Evolutionary conservation across 2,113 vertebrate genomes (phyloP).

Genomic region (Pygoscelis antarcticus): DNA sequence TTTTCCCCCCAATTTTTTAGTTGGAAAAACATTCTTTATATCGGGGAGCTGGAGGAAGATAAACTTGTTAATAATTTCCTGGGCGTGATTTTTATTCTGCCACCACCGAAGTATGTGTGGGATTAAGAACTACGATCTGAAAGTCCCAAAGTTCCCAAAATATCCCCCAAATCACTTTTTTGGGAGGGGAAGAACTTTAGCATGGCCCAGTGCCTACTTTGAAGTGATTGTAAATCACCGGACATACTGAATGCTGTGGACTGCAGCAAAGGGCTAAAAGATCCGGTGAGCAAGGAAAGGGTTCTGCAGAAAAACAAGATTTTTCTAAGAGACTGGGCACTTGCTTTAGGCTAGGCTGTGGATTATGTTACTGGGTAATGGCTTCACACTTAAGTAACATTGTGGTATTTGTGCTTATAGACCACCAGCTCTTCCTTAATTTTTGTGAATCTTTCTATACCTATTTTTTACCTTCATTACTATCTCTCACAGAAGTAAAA

Average conservation of each 20-base stretch:
- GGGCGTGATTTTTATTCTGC: neutral
- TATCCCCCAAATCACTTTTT: neutral
- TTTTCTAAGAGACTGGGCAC: neutral
- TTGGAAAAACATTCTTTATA: neutral
- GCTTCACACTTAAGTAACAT: neutral
- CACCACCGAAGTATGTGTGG: neutral
- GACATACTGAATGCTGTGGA: neutral
- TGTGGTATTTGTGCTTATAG: neutral
- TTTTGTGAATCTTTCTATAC: neutral
- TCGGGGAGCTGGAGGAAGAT: neutral
- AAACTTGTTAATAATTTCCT: neutral
- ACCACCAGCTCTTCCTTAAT: neutral
- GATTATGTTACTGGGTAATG: neutral
- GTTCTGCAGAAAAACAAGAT: neutral
- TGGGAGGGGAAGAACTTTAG: neutral
- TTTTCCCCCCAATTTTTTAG: too few relatives aligned
- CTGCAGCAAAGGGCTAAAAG: neutral
- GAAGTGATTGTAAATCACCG: neutral
- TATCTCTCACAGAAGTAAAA: neutral
- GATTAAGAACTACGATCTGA: neutral
- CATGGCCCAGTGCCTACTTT: neutral
- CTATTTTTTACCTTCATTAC: neutral
- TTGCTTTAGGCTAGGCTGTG: neutral
- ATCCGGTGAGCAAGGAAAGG: neutral
- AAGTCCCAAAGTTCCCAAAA: neutral